Conservation (phyloP, 2,113 vertebrate species). For the Myodes glareolus region DNA sequence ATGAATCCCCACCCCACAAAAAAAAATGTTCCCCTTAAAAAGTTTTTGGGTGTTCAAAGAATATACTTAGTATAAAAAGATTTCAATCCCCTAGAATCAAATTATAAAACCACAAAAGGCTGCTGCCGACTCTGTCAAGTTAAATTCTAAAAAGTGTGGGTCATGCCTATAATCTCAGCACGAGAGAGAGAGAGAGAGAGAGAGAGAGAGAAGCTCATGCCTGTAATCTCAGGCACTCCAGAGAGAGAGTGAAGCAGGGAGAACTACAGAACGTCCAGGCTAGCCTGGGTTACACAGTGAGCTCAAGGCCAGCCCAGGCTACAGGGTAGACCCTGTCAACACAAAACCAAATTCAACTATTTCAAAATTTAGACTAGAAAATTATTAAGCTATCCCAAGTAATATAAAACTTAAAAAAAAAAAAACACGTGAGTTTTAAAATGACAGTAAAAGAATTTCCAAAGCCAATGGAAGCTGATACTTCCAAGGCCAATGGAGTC, state of each 20-base stretch:
- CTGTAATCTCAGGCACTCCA: background rate
- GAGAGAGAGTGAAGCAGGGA: background rate
- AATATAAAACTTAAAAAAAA: slow-evolving; percentile 33
- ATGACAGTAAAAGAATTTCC: background rate
- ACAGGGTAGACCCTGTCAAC: background rate
- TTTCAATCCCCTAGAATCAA: background rate
- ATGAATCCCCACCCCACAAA: background rate
- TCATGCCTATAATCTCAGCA: background rate
- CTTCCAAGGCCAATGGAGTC: background rate
- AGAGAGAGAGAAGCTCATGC: no score
- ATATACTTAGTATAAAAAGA: background rate
- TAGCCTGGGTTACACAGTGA: background rate
- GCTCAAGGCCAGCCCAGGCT: background rate
- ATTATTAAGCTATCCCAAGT: background rate
- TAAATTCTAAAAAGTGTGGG: background rate
- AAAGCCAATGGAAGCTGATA: background rate
- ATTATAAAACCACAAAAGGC: slow-evolving; percentile 29
- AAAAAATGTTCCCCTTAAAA: background rate
- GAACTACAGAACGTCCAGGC: background rate
- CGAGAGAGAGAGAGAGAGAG: background rate
- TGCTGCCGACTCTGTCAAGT: background rate
- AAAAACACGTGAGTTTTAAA: background rate
- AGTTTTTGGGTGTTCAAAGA: background rate
- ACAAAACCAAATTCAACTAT: background rate
- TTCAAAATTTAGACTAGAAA: slow-evolving; percentile 32